Evolutionary conservation across 2,113 vertebrate genomes (phyloP), one percentile per base, ranked within the genome.

Genomic region (Atlantisia rogersi): DNA sequence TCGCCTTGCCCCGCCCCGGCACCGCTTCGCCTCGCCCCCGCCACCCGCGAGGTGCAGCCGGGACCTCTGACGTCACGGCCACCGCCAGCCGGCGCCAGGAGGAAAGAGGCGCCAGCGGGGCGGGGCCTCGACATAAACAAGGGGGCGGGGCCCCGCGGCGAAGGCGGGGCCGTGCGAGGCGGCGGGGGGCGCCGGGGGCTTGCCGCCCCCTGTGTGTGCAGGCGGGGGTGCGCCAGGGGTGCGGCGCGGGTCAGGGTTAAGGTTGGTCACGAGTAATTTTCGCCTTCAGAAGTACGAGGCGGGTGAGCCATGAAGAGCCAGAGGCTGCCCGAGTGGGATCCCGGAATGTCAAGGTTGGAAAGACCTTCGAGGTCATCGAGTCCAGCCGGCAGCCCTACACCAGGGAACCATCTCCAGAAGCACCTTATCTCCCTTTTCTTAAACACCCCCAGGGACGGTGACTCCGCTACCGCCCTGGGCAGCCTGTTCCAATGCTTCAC

Each of bases 221-320:
- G 44, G 60, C 3, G 4, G 24, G 26, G n/a, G 50, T 44, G 64
- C 29, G 10, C 10, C 19, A 10, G 21, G 40, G 28, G n/a, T 7
- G 82, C 5, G 29, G 53, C 7, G 25, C 29, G 12, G 28, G 25
- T 21, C 60, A 11, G 3, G 7, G 5, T 17, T 28, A 7, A 2
- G 28, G 15, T 1, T 10, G 44, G 8, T 4, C 18, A 8, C 15
- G 44, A 46, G 37, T 15, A 10, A 2, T 37, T 25, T 21, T 40
- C 31, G 4, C 4, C 12, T 64, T 31, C n/a, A 39, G 53, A 21
- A 35, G 31, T 9, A 2, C 8, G 31, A 2, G 6, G 0, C 3
- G 35, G 29, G 10, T 22, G 53, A 55, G 46, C 60, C 11, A 0
- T 2, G 29, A 28, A 4, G 42, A 32, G 21, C 4, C 32, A 1